These are phyloP conservation scores for Buphagus erythrorhynchus DNA, from an alignment of 2,797 vertebrate species.

Conservation along the genomic window DNA sequence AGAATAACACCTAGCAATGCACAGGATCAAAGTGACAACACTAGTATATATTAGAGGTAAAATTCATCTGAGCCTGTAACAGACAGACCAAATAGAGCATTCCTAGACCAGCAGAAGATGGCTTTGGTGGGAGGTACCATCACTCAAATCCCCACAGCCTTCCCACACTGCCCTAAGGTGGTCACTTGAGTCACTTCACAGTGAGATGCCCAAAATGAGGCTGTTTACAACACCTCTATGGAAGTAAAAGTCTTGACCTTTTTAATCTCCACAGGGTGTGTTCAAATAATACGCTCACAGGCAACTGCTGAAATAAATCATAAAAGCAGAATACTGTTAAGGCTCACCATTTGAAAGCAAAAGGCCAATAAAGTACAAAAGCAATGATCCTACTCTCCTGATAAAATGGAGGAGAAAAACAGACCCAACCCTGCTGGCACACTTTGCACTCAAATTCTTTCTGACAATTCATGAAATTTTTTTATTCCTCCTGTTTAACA, in stretches of 20 bases:
- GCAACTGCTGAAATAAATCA: not conserved
- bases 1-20: not conserved
- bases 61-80: not conserved
- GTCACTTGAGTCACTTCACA: not conserved
- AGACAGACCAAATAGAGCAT: not conserved
- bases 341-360: not conserved
- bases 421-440: constrained; percentile 36
- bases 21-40: not conserved
- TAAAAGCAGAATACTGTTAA: not conserved
- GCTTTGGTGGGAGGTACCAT: not conserved
- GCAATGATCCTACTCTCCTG: not conserved
- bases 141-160: not conserved
- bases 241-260: not conserved
- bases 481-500: constrained; percentile 3
- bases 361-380: not conserved
- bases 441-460: constrained; percentile 11
- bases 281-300: not conserved
- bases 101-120: not conserved
- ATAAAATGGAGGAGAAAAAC: constrained; percentile 19
- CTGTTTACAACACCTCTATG: not conserved
- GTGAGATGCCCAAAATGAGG: not conserved
- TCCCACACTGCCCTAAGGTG: not conserved
- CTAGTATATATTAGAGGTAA: not conserved
- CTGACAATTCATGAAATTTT: not conserved
- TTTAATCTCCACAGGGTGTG: not conserved